Evolutionary conservation across 2,797 vertebrate species (phyloP).

Genomic region (Morus bassanus): DNA sequence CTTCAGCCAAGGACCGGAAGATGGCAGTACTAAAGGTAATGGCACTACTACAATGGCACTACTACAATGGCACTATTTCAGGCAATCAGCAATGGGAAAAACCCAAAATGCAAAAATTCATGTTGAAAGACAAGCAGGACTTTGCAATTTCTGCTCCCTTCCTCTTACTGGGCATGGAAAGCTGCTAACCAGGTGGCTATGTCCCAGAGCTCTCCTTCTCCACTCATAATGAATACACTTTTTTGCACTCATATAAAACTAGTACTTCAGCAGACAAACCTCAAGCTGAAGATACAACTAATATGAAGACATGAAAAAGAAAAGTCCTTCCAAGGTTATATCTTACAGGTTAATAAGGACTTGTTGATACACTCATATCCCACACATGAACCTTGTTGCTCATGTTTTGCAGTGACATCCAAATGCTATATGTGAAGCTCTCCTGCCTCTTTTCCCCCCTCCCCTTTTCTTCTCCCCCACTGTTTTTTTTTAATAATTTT

Average conservation of each 20-base stretch:
- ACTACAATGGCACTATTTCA: neutral
- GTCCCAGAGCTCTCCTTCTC: neutral
- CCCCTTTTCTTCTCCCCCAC: rapidly evolving
- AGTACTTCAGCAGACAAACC: neutral
- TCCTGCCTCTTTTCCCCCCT: neutral
- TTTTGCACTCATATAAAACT: neutral
- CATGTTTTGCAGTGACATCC: constrained; percentile 41
- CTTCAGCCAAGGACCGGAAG: neutral
- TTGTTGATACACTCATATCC: neutral
- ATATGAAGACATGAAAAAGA: neutral
- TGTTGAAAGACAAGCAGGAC: neutral
- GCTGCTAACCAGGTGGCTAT: neutral
- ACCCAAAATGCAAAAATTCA: neutral
- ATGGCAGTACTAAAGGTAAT: neutral
- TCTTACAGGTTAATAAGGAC: neutral
- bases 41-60: neutral
- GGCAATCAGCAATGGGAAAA: neutral
- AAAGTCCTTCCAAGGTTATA: neutral
- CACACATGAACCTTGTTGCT: neutral
- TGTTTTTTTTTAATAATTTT: neutral
- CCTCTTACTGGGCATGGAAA: neutral
- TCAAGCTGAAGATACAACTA: neutral
- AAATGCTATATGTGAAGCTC: constrained; percentile 1
- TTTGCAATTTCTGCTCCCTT: neutral
- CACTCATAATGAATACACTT: neutral